Conservation (phyloP, 1,140 invertebrate species). For the Adoxophyes honmai region DNA sequence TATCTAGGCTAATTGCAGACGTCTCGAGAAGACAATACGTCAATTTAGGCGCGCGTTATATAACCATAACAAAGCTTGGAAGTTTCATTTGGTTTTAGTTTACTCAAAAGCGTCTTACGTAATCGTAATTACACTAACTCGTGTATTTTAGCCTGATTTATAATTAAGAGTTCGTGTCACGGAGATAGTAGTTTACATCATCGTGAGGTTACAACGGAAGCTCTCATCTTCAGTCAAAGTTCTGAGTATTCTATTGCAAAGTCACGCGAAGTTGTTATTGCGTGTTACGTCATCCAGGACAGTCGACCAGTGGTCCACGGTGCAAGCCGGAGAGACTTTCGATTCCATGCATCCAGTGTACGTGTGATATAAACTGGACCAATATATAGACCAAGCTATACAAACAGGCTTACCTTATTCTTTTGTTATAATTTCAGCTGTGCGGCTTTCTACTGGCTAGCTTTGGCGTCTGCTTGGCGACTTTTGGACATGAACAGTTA, state of each 20-base stretch:
- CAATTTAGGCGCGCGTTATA: not conserved
- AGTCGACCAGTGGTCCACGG: not conserved
- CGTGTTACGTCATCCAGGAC: constrained; percentile 25
- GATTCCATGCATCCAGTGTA: constrained; percentile 33
- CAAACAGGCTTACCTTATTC: not conserved
- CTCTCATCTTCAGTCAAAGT: not conserved
- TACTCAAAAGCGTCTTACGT: constrained; percentile 2
- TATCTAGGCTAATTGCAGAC: not conserved
- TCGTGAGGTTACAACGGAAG: not conserved
- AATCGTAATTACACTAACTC: not conserved
- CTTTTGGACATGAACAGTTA: constrained; percentile 73
- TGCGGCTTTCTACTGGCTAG: constrained; percentile 62
- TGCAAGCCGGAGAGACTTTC: constrained; percentile 36
- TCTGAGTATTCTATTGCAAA: not conserved
- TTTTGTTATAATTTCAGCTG: constrained; percentile 61
- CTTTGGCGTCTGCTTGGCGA: constrained; percentile 66
- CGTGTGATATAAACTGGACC: not conserved
- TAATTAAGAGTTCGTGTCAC: not conserved
- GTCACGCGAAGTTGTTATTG: constrained; percentile 7
- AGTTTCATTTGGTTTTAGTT: not conserved
- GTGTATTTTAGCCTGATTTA: not conserved
- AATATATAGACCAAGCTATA: no score
- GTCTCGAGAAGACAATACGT: constrained; percentile 7
- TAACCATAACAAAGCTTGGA: not conserved
- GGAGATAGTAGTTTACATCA: not conserved